Evolutionary conservation across 2,113 vertebrate genomes (phyloP), one percentile per base, ranked within the genome.

Genomic region (Osmerus eperlanus): DNA sequence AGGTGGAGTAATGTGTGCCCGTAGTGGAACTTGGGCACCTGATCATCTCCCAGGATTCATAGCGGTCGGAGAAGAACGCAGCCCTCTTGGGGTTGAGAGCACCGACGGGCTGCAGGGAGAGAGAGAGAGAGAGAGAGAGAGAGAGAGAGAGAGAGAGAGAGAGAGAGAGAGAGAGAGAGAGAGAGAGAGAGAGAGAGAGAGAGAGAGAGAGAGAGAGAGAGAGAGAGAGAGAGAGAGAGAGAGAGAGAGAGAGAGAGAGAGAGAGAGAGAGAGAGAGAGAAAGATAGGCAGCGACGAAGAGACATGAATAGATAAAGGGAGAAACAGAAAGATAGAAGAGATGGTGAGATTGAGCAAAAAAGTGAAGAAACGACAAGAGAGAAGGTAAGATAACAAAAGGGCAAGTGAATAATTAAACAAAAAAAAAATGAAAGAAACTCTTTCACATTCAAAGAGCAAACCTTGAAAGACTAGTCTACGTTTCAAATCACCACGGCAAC

Each of bases 1-100:
- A 94, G 25, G 97, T 99, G 75, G 97, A 99, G 82, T 99, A 99
- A 88, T 99, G 97, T 71, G 97, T 99, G 66, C 97, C 97, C 97
- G 3, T 99, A 99, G 90, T 99, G 97, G 87, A 99, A 99, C 76
- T 97, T 97, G 0, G 97, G 97, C 82, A 99, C 95, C 77, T 99
- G 96, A 2, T 98, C 96, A 6, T 99, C 97, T 99, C 97, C 97
- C 97, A 99, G 1, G 96, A 93, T 72, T 98, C 95, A 0, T 92
- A 96, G 66, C 96, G 93, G 70, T 99, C 96, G 0, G 94, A 93
- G 80, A 99, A 99, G 91, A 97, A 98, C 0, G 96, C 96, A 18
- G 96, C 97, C 85, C 97, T 93, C 91, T 98, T 98, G 63, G 97
- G 97, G 89, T 99, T 99, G 81, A 99, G 89, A 28, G 97, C 96